Conservation (phyloP, 1,140 invertebrate species). For the Leptoteleia sp. region DNA sequence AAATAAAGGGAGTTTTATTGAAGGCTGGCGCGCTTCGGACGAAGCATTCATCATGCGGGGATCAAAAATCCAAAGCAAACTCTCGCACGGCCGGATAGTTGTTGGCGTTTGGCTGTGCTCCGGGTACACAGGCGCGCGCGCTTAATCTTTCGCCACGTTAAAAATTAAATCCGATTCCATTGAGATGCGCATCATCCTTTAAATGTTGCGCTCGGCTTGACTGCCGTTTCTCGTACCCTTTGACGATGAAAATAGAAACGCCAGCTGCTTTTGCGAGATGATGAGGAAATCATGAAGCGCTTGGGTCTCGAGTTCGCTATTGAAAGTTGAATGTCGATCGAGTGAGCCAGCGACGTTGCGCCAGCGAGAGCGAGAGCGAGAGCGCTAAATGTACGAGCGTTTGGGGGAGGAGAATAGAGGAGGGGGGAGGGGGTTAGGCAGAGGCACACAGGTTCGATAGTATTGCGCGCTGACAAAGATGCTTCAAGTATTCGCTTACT, state of each 20-base stretch:
- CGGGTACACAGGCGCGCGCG: not conserved
- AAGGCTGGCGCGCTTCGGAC: no score
- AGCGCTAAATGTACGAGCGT: no score
- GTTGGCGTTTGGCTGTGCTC: no score
- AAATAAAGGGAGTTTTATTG: no score
- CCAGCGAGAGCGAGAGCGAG: not conserved
- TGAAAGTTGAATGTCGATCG: constrained; percentile 66
- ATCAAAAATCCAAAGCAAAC: no score
- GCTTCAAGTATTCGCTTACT: constrained; percentile 22
- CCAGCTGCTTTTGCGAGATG: constrained; percentile 57
- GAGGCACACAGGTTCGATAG: constrained; percentile 24
- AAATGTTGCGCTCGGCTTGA: constrained; percentile 52
- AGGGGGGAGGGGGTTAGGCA: no score
- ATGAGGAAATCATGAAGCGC: constrained; percentile 66
- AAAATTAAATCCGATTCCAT: constrained; percentile 46
- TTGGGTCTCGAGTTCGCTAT: constrained; percentile 60
- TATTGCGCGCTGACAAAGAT: constrained; percentile 33
- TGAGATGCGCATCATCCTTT: constrained; percentile 40
- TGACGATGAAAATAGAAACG: constrained; percentile 59
- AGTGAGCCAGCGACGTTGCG: constrained; percentile 30
- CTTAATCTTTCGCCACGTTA: constrained; percentile 23
- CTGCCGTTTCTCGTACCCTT: constrained; percentile 26
- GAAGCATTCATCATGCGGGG: no score
- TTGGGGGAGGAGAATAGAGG: no score
- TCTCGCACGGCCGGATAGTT: no score